Percentiles rank a stretch among this genome's conserved stretches.
These are phyloP conservation scores for Paralvinella palmiformis DNA, from an alignment of 1,140 invertebrate species.

Conservation along the genomic window DNA sequence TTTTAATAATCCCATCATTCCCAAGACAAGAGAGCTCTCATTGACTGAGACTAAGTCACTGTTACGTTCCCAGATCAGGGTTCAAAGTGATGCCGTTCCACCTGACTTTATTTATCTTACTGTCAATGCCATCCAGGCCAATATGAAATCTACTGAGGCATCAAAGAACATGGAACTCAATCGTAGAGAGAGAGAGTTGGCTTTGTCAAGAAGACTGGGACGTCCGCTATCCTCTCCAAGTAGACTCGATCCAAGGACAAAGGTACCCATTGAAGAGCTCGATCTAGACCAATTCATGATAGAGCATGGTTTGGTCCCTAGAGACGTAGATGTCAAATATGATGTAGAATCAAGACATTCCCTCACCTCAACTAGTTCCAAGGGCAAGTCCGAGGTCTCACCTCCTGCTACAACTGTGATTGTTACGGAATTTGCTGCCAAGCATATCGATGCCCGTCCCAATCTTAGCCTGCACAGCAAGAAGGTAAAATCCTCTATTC, in stretches of 20 bases:
- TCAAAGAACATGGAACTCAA: constrained; percentile 30
- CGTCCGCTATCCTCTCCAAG: constrained; percentile 45
- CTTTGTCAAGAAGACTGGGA: constrained; percentile 18
- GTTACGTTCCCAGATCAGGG: constrained; percentile 46
- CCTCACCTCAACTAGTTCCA: not conserved
- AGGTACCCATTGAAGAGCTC: constrained; percentile 23
- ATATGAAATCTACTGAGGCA: constrained; percentile 26
- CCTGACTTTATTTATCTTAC: constrained; percentile 47
- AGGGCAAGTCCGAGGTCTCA: not conserved
- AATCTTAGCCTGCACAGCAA: constrained; percentile 34
- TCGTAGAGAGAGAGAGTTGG: constrained; percentile 25
- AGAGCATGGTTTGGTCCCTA: not conserved
- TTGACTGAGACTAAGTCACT: constrained; percentile 45
- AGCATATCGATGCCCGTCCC: constrained; percentile 24
- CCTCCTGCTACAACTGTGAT: not conserved
- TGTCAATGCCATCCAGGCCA: constrained; percentile 41
- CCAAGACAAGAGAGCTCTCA: constrained; percentile 34
- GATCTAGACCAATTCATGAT: not conserved
- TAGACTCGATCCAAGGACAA: constrained; percentile 43
- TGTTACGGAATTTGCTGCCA: constrained; percentile 31
- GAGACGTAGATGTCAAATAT: not conserved
- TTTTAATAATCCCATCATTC: constrained; percentile 43
- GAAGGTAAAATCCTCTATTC: constrained; percentile 35
- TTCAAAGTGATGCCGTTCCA: constrained; percentile 37
- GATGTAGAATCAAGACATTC: not conserved